Evolutionary conservation across 2,797 vertebrate species (phyloP), one percentile per base, ranked within the genome.

Genomic region (Florisuga fusca): DNA sequence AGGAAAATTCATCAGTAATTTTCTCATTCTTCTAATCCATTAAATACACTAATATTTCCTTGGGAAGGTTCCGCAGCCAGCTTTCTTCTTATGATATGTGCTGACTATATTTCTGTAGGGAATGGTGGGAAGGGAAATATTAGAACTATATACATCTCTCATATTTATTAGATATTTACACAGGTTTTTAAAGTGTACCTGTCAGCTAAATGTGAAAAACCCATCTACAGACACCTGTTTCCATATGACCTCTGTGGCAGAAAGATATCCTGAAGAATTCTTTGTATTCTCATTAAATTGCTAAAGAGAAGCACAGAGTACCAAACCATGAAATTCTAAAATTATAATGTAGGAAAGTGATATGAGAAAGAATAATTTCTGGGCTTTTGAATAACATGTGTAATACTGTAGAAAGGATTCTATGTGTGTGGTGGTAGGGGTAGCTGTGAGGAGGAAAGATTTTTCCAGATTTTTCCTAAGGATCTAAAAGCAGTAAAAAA

Each of bases 341-440:
- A 71, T 51, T 50, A 21, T 43, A 48, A 10, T 18, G 26, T 5
- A 59, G 16, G 53, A 55, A 59, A 59, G 10, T 55, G 11, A 58
- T 17, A 59, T 46, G 8, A 67, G 33, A 45, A 66, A 55, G 3
- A 58, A 25, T 29, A 83, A 72, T 7, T 80, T 86, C n/a, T 46
- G 10, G 77, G 51, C 69, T 62, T 93, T 75, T 75, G 54, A 67
- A 11, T 73, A 71, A 55, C 13, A 36, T 69, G 75, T 62, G 27
- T 46, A 94, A 90, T 45, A 71, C 13, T 58, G 12, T n/a, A 72
- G 41, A 83, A 90, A 45, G 29, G 10, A 3, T 10, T 45, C 2
- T 0, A 0, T 16, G 18, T 41, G 23, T 27, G 3, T 31, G 25
- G n/a, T 21, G 23, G 27, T n/a, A 3, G 17, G 5, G 7, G 1